Percentiles rank a stretch among this genome's conserved stretches.
Conservation (phyloP, 1,140 invertebrate genomes). For the Augochlora pura region DNA sequence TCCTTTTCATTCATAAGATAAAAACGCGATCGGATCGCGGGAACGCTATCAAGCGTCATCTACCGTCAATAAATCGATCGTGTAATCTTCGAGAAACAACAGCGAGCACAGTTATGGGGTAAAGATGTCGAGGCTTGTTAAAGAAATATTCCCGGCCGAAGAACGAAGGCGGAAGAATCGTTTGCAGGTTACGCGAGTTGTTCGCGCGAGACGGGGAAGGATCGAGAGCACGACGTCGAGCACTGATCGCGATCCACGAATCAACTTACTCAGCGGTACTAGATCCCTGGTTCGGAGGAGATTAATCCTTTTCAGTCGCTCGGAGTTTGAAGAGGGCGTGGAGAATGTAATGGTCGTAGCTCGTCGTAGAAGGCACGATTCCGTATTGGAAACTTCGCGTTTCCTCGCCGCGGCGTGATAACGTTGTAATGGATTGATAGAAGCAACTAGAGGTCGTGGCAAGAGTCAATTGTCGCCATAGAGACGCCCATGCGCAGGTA, state of each 20-base stretch:
- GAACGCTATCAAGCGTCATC: background rate
- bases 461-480: constrained; percentile 53
- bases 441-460: constrained; percentile 60
- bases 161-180: too few species aligned
- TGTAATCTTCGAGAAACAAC: background rate
- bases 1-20: background rate
- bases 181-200: too few species aligned
- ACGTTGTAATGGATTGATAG: constrained; percentile 53
- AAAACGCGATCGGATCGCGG: background rate
- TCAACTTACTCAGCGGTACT: too few species aligned
- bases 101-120: background rate
- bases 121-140: too few species aligned
- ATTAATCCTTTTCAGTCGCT: too few species aligned
- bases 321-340: too few species aligned
- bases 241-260: too few species aligned
- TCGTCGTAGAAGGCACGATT: constrained; percentile 13
- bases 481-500: constrained; percentile 51
- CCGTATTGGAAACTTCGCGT: constrained; percentile 24
- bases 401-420: constrained; percentile 38
- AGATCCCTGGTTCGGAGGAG: too few species aligned
- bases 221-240: too few species aligned
- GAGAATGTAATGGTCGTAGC: too few species aligned
- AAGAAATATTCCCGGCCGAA: too few species aligned
- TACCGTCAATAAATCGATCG: constrained; percentile 12
- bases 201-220: too few species aligned